Evolutionary conservation across 2,797 vertebrate genomes (phyloP).

Genomic region (Geotrypetes seraphini): DNA sequence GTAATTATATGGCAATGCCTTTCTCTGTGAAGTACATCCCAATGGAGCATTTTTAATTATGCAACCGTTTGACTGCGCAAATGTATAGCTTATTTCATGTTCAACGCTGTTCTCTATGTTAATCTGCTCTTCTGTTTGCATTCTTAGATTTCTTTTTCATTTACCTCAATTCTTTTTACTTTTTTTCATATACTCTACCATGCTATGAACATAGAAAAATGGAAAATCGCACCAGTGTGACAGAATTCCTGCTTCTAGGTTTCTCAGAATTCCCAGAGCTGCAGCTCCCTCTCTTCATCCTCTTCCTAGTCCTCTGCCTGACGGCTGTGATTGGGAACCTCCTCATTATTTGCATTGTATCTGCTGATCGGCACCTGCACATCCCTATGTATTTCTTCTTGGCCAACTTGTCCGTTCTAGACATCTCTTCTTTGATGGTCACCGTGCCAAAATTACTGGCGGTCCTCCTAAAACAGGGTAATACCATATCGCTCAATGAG

Average conservation of each 20-base stretch:
- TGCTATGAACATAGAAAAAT: too few relatives aligned
- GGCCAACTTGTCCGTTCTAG: background rate
- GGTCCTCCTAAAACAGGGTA: constrained; percentile 4
- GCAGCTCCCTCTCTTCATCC: constrained; percentile 2
- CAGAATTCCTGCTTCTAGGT: constrained; percentile 18
- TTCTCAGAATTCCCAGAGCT: constrained; percentile 11
- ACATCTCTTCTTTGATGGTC: constrained; percentile 19
- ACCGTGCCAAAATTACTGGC: constrained; percentile 14
- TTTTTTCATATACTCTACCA: too few relatives aligned
- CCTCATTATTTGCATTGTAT: constrained; percentile 5
- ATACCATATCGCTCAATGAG: too few relatives aligned
- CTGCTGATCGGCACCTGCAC: background rate
- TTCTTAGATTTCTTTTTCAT: too few relatives aligned
- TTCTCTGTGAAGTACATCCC: too few relatives aligned
- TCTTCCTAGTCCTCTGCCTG: constrained; percentile 9
- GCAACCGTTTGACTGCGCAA: too few relatives aligned
- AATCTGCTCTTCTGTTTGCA: too few relatives aligned
- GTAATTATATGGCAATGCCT: too few relatives aligned
- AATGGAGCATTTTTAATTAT: too few relatives aligned
- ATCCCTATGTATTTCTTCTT: constrained; percentile 29
- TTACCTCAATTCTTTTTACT: too few relatives aligned
- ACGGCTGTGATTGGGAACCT: constrained; percentile 14
- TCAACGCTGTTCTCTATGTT: too few relatives aligned
- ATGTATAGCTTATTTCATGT: too few relatives aligned
- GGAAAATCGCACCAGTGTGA: background rate